Base-by-base conservation (phyloP, 2,888 invertebrate species). In the Timema podura region DNA sequence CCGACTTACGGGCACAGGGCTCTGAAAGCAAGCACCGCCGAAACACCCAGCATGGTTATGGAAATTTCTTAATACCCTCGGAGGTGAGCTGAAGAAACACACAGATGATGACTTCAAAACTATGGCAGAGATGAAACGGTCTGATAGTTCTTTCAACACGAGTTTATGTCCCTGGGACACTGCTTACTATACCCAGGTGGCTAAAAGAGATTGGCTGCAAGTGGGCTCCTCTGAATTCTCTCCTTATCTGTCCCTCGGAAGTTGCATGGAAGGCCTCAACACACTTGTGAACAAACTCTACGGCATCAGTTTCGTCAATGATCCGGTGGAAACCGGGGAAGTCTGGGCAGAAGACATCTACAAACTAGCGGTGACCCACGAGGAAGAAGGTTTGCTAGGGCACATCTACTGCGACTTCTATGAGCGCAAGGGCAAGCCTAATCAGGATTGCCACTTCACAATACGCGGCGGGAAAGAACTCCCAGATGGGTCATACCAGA, bases 401-500 rank as follows among this genome's bases (percentile, higher is more conserved):
- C 88, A 94, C 78, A 96, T 99, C 76, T 99, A 98, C 82, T 97
- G 98, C 81, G 99, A 99, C 83, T 91, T 99, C 78, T 98, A 93
- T 79, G 94, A 95, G 81, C 84, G 97, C 68, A 83, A 86, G 45
- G 91, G 91, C n/a, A 99, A 99, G 82, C 93, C 95, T 6, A 91
- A 93, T 81, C 97, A 97, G 84, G 99, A 99, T 81, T 99, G 99
- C 78, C 99, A 99, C 82, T 99, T 97, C 83, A 99, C 99, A 0
- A 97, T 99, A 75, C 91, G 92, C 79, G 98, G 98, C 10, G 98
- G 98, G 7, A 91, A 93, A 80, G 81, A 85, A 71, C 80, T 92
- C 71, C 79, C 88, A 0, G 90, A 95, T 78, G 93, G 93, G 2
- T 84, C 85, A 15, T 98, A 97, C 79, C 82, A 92, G 89, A 87